These are phyloP conservation scores for Apamea crenata DNA, from an alignment of 2,888 invertebrate species.

Conservation along the genomic window DNA sequence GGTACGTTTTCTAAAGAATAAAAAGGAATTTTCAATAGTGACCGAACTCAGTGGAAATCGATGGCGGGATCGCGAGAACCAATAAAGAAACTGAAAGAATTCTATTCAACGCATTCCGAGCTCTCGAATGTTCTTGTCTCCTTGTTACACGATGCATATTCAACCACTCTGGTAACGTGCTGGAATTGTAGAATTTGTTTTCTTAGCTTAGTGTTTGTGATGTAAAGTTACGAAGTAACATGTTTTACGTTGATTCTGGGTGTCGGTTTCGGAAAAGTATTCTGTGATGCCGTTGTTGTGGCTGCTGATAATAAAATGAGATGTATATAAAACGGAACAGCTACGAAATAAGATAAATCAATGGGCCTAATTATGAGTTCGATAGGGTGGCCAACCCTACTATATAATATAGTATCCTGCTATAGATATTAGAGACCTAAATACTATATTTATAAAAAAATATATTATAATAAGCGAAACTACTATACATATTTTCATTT, in stretches of 20 bases:
- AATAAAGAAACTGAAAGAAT: conserved; percentile 80
- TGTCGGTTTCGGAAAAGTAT: not conserved
- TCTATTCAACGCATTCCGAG: conserved; percentile 78
- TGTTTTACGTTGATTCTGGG: conserved; percentile 7
- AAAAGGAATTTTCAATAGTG: conserved; percentile 69
- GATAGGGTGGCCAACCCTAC: no score
- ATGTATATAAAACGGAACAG: not conserved
- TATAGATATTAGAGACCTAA: no score
- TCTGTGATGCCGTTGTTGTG: not conserved
- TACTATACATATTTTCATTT: no score
- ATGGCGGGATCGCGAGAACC: conserved; percentile 67
- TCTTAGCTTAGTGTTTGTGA: conserved; percentile 44
- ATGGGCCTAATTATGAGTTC: not conserved
- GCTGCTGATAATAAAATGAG: not conserved
- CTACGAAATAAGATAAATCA: not conserved
- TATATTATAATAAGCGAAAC: no score
- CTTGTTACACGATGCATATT: conserved; percentile 72
- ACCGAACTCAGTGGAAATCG: conserved; percentile 54
- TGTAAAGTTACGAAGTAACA: conserved; percentile 7
- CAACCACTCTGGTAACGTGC: conserved; percentile 60
- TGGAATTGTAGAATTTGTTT: conserved; percentile 58
- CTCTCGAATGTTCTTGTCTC: conserved; percentile 69
- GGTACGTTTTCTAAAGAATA: conserved; percentile 52
- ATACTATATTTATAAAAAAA: no score
- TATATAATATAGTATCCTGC: no score